Evolutionary conservation across 2,797 vertebrate species (phyloP).

Genomic region (Hydrophis major): DNA sequence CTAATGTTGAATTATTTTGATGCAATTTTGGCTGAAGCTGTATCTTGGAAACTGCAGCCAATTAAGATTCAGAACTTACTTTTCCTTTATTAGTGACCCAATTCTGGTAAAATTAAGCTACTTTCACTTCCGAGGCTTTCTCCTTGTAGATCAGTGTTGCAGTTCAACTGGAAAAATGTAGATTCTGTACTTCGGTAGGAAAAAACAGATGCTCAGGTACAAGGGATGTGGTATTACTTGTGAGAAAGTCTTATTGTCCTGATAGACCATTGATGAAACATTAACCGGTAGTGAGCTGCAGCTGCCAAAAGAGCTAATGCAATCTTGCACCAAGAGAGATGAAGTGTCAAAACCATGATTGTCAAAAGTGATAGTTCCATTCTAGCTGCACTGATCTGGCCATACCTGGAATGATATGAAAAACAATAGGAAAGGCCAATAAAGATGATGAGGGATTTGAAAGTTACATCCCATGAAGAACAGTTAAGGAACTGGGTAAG

Average conservation of each 20-base stretch:
- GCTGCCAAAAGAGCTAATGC: neutral
- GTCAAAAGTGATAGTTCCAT: neutral
- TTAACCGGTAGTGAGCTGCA: neutral
- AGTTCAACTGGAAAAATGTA: neutral
- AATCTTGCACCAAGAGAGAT: neutral
- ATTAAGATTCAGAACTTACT: no score
- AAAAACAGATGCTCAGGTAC: neutral
- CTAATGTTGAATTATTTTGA: no score
- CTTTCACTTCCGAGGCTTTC: no score
- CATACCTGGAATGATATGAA: neutral
- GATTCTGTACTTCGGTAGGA: neutral
- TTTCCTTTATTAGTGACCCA: no score
- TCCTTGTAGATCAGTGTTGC: no score
- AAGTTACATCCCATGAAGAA: neutral
- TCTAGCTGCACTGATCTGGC: neutral
- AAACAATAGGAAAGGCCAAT: neutral
- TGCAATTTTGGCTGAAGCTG: no score
- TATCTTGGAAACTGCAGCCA: no score
- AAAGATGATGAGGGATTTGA: neutral
- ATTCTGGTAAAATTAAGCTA: no score
- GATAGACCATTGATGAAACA: neutral
- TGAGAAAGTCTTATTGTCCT: neutral
- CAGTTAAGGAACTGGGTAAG: neutral
- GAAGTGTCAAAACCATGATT: neutral
- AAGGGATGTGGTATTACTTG: neutral